Evolutionary conservation across 2,797 vertebrate genomes (phyloP).

Genomic region (Uromys caudimaculatus): DNA sequence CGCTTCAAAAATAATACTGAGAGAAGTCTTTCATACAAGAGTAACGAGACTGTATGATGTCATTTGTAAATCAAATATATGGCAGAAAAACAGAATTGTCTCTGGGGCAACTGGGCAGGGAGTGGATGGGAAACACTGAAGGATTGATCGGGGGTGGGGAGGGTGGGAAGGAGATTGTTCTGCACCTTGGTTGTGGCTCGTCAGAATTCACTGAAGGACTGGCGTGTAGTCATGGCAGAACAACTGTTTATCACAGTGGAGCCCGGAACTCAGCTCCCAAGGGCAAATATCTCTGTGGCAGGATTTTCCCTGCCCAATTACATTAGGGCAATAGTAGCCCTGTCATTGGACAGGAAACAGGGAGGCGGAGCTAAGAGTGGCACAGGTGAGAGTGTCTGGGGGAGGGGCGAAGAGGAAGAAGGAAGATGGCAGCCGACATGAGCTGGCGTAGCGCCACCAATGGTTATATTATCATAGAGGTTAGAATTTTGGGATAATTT

Average conservation of each 20-base stretch:
- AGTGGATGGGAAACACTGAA: not conserved
- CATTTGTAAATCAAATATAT: not conserved
- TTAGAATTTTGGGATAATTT: too few species aligned
- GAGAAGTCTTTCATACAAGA: not conserved
- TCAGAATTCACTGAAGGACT: not conserved
- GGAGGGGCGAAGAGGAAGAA: too few species aligned
- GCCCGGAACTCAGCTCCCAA: not conserved
- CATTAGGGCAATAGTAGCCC: too few species aligned
- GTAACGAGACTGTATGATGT: not conserved
- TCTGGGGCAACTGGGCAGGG: not conserved
- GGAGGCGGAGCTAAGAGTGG: too few species aligned
- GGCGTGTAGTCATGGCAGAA: not conserved
- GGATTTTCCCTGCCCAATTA: too few species aligned
- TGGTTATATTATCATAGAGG: too few species aligned
- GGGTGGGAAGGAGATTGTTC: not conserved
- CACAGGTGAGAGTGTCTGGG: too few species aligned
- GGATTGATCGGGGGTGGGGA: not conserved
- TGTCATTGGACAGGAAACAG: too few species aligned
- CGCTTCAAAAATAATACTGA: not conserved
- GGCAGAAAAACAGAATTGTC: not conserved
- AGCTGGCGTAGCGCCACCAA: too few species aligned
- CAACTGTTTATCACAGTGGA: not conserved
- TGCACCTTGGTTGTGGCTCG: not conserved
- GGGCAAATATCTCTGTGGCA: too few species aligned
- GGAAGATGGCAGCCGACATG: too few species aligned